Evolutionary conservation across 2,113 vertebrate species (phyloP).

Genomic region (Toxotes jaculatrix): DNA sequence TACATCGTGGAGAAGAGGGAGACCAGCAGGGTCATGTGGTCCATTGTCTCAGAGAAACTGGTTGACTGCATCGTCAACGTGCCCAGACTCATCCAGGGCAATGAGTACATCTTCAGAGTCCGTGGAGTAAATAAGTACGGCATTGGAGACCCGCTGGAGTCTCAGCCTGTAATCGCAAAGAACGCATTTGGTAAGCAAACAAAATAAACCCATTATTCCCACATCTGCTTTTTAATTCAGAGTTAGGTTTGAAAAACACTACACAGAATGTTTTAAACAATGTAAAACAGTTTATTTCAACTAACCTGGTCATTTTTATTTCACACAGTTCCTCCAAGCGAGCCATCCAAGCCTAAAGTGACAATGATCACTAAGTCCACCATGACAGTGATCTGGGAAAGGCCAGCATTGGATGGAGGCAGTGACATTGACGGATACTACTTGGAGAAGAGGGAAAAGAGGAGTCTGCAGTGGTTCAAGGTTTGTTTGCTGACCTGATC

Average conservation of each 20-base stretch:
- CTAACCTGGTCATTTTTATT: conserved; percentile 18
- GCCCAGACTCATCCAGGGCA: conserved; percentile 95
- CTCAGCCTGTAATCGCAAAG: conserved; percentile 90
- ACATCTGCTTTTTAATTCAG: background rate
- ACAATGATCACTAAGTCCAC: conserved; percentile 94
- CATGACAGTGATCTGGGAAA: conserved; percentile 96
- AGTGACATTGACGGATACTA: conserved; percentile 96
- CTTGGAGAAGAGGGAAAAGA: conserved; percentile 97
- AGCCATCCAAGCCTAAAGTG: conserved; percentile 92
- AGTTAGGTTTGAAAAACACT: background rate
- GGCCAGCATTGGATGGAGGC: conserved; percentile 93
- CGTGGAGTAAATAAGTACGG: conserved; percentile 97
- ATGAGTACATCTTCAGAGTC: conserved; percentile 97
- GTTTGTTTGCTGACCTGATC: conserved; percentile 40
- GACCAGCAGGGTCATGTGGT: conserved; percentile 96
- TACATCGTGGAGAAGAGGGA: conserved; percentile 98
- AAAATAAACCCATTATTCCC: background rate
- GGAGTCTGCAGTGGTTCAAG: conserved; percentile 98
- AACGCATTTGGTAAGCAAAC: conserved; percentile 93
- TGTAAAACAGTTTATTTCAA: background rate
- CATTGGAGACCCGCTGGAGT: conserved; percentile 94
- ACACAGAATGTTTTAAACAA: background rate
- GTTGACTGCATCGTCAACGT: conserved; percentile 91
- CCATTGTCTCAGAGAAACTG: conserved; percentile 93
- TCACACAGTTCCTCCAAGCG: conserved; percentile 91